Evolutionary conservation across 1,140 invertebrate genomes (phyloP), one percentile per base, ranked within the genome.

Genomic region (Colletes gigas): DNA sequence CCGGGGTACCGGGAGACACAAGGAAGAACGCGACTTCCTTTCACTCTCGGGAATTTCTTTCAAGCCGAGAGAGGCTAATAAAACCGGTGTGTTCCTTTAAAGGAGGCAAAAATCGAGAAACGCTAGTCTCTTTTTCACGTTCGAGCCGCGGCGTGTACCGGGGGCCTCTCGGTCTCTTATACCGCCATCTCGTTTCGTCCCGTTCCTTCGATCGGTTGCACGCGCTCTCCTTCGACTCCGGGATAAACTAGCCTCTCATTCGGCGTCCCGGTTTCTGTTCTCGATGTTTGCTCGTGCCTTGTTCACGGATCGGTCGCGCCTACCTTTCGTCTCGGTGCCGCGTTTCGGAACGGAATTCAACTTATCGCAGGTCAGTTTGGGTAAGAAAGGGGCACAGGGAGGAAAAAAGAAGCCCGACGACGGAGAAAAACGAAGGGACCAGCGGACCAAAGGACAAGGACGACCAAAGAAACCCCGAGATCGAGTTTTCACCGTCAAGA

Each of bases 251-350:
- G 72, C 66, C 81, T 78, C 57, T 65, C 52, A 60, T 83, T 85
- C 83, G 73, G 50, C 65, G 55, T 47, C 15, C 71, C 66, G 70
- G n/a, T 63, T 63, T 75, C 83, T 81, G 50, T 78, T 81, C 81
- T 68, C 83, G 57, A 71, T 86, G 85, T 86, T 87, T 81, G 77
- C 65, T 68, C 77, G 80, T 62, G 81, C 81, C 85, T 86, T 80
- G 84, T 86, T 86, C 85, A 69, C 85, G 76, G 55, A 85, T 87
- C 84, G 73, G 81, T 83, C 81, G 72, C 84, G 85, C 73, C 84
- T 81, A 83, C 77, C 85, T 83, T 71, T 87, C 85, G 81, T 86
- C 84, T 63, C 84, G 69, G 63, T 65, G 59, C 57, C 41, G 52
- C 50, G 52, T 41, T 55, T 71, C 19, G 65, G 44, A 47, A 10